Evolutionary conservation across 2,888 invertebrate species (phyloP), one percentile per base, ranked within the genome.

Genomic region (Hydrotaea cyrtoneurina): DNA sequence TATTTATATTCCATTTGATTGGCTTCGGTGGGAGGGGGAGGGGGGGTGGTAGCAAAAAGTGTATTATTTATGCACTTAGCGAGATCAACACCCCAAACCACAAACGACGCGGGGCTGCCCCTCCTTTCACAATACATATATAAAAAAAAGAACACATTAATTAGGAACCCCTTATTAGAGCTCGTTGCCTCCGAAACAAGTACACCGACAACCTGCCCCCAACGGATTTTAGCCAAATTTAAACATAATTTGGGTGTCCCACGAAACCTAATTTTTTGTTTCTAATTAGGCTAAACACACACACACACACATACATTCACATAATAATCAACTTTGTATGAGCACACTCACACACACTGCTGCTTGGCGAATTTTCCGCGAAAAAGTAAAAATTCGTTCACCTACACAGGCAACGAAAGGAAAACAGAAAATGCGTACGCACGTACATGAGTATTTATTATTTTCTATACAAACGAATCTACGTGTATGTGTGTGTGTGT

Each of bases 191-290:
- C 50, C n/a, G n/a, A n/a, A 15, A 50, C 39, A 2, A 50, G 43
- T 39, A 26, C 26, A 46, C 13, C 46, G 23, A 26, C 74, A 50
- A 23, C 69, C 53, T 43, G 46, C 64, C 17, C 55, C 23, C 19
- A 11, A 31, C 15, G 8, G 19, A 75, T 50, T 57, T 55, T 71
- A 36, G 19, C 57, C 53, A 31, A 59, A 64, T 69, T 78, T 53
- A 72, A 39, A 36, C 71, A 31, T 36, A 57, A 71, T 55, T 64
- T 75, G 81, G 71, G 81, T 83, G 74, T 86, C 86, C 86, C 86
- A 85, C 83, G 85, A 83, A 87, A 83, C 80, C 76, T 74, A 80
- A 86, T 83, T 86, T 85, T 79, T 83, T 86, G 83, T 79, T 62
- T 82, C 77, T 69, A 81, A 81, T 81, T 81, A 57, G 72, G 66